Base-by-base conservation (phyloP, 2,113 vertebrate species). In the Equus quagga region DNA sequence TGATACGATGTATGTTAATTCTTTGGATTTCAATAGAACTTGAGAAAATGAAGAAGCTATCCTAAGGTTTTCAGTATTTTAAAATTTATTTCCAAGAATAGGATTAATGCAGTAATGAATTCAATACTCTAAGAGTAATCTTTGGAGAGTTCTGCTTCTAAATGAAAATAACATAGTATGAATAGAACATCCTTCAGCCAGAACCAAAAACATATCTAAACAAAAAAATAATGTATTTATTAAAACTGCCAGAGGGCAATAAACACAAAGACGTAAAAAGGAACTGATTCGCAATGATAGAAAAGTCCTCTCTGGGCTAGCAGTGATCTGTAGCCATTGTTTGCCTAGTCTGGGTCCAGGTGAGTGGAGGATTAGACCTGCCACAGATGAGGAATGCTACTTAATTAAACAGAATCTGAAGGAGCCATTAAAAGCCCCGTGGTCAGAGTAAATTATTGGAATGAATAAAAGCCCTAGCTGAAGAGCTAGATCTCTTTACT, bases 1-100 rank as follows among this genome's bases (percentile, higher is more conserved):
- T n/a, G 58, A 72, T 19, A 80, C 6, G 33, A 33, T 58, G 8
- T n/a, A 79, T 88, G 93, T 96, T 79, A 96, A 79, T 91, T 76
- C 36, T 76, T 88, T 85, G 19, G 8, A 81, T 64, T 69, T 89
- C 33, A 76, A 69, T 9, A 60, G 8, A 65, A 78, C 82, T 95
- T 96, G 33, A 89, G 13, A 88, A 64, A 93, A 83, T 67, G 2
- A 90, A 88, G 58, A 70, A 58, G 28, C 2, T 44, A 80, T 44
- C 5, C 19, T 49, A 70, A 56, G 24, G 4, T 49, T 89, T 76
- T 76, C 3, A 87, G 14, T 73, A 62, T 56, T 93, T 21, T n/a
- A 79, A 13, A 54, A 94, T 36, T 83, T 93, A 96, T 86, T 92
- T 86, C 18, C 23, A 91, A 83, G 8, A 67, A 51, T 4, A 56